Percentiles rank a stretch among this genome's conserved stretches.
Evolutionary conservation across 2,888 invertebrate species (phyloP).

Genomic region (Troides aeacus): DNA sequence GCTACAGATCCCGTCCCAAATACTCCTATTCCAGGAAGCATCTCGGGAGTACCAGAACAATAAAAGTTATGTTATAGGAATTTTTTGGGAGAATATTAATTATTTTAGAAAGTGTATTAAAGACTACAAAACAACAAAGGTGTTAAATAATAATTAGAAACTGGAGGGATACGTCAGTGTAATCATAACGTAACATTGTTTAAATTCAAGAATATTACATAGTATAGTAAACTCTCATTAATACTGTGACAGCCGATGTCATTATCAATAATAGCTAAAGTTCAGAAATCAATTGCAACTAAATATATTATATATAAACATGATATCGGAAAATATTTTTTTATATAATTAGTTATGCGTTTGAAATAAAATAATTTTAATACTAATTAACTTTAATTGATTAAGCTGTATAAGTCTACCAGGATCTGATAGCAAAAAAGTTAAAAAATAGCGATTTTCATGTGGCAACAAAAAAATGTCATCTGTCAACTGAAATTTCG

Average conservation of each 20-base stretch:
- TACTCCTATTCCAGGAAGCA: conserved; percentile 96
- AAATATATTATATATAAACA: too few species aligned
- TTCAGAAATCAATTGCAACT: too few species aligned
- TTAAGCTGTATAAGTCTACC: too few species aligned
- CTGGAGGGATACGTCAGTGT: conserved; percentile 4
- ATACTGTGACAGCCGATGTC: not conserved
- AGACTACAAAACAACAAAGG: conserved; percentile 5
- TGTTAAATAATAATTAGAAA: conserved; percentile 19
- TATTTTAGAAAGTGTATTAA: conserved; percentile 1
- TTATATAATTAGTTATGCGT: too few species aligned
- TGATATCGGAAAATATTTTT: too few species aligned
- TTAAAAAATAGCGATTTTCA: too few species aligned
- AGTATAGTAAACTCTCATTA: not conserved
- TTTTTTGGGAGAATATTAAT: not conserved
- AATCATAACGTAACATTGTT: conserved; percentile 14
- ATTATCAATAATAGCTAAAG: not conserved
- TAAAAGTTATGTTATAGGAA: not conserved
- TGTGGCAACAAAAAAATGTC: too few species aligned
- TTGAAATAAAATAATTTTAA: too few species aligned
- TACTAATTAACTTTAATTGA: too few species aligned
- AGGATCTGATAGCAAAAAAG: too few species aligned
- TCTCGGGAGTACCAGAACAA: conserved; percentile 48
- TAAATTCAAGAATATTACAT: not conserved
- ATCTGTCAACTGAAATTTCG: too few species aligned
- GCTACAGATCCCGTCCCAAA: conserved; percentile 95